A percentile compares a stretch with the other conserved stretches of the same genome.
These are phyloP conservation scores for Rhyacichthys aspro DNA, from an alignment of 2,797 vertebrate species.

Conservation along the genomic window DNA sequence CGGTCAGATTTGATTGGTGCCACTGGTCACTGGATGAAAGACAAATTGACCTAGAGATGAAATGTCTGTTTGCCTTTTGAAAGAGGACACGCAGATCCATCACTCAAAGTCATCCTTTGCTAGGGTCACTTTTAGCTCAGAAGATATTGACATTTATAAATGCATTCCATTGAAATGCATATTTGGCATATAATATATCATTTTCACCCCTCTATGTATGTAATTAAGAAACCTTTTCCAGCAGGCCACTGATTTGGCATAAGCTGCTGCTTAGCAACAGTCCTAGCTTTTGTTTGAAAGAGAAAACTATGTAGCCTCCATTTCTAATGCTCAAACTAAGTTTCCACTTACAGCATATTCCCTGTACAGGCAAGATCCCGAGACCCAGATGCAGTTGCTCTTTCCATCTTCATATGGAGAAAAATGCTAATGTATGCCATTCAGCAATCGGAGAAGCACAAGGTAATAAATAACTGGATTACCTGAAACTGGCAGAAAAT, in stretches of 20 bases:
- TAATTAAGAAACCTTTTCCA: no score
- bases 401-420: no score
- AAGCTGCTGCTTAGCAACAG: slow-evolving; percentile 76
- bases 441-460: no score
- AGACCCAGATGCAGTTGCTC: no score
- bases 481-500: no score
- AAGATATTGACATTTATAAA: slow-evolving; percentile 21
- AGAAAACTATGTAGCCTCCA: slow-evolving; percentile 43
- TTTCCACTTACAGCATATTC: background rate
- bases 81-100: slow-evolving; percentile 20
- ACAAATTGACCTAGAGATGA: slow-evolving; percentile 31
- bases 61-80: slow-evolving; percentile 31
- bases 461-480: no score
- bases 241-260: slow-evolving; percentile 23
- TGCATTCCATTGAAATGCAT: slow-evolving; percentile 17
- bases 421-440: no score
- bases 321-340: slow-evolving; percentile 56
- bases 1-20: slow-evolving; percentile 38
- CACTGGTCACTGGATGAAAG: slow-evolving; percentile 29
- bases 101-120: slow-evolving; percentile 16
- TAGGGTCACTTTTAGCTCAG: slow-evolving; percentile 18
- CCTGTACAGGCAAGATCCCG: no score
- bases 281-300: slow-evolving; percentile 45
- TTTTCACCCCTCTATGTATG: no score
- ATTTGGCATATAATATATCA: background rate